Percentiles rank a stretch among this genome's conserved stretches.
phyloP scores from a whole-genome alignment of 2,113 vertebrate genomes.

The Sula dactylatra region DNA sequence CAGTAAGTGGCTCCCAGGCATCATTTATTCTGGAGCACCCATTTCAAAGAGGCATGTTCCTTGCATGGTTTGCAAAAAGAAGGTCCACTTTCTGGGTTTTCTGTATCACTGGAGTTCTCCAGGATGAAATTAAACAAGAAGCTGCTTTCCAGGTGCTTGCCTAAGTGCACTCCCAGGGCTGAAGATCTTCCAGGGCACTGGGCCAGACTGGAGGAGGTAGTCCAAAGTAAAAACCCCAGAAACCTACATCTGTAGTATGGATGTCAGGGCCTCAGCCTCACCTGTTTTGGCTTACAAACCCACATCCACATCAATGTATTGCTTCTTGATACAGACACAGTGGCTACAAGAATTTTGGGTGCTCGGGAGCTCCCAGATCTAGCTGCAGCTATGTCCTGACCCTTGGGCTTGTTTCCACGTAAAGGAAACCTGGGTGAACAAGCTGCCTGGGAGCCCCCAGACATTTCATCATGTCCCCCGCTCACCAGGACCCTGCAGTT shows the following conservation, averaged over 20 bases:
- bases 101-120: neutral
- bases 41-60: neutral
- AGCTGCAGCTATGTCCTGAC: neutral
- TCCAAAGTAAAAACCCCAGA: neutral
- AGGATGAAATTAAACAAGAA: neutral
- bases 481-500: neutral
- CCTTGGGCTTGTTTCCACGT: neutral
- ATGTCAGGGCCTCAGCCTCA: neutral
- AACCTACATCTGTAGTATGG: fast-evolving
- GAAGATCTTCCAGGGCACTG: neutral
- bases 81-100: neutral
- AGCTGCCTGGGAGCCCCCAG: neutral
- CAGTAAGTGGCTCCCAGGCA: neutral
- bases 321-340: neutral
- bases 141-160: neutral
- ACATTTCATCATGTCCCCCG: neutral
- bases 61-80: neutral
- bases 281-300: neutral
- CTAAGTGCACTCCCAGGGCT: neutral
- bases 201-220: neutral
- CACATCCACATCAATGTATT: neutral
- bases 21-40: neutral
- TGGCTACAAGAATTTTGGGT: neutral
- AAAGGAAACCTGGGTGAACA: neutral
- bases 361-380: neutral